Evolutionary conservation across 2,888 invertebrate species (phyloP).

Genomic region (Gari tellinella): DNA sequence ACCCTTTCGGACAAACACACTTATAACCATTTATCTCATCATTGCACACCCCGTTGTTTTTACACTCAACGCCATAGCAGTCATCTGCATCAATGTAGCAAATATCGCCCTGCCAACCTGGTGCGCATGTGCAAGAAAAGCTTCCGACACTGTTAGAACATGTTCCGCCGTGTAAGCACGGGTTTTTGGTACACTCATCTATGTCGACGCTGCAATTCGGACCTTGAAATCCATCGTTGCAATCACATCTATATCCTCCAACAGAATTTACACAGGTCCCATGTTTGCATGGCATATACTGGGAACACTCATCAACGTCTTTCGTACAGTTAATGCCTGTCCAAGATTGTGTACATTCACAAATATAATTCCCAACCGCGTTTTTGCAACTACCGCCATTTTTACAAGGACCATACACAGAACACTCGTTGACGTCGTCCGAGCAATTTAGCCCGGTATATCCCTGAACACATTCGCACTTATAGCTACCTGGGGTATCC

Average conservation of each 20-base stretch:
- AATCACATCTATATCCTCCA: slow-evolving; percentile 25
- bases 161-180: no score
- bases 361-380: slow-evolving; percentile 29
- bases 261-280: slow-evolving; percentile 14
- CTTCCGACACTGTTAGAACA: no score
- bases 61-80: background rate
- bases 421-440: slow-evolving; percentile 15
- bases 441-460: slow-evolving; percentile 43
- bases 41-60: background rate
- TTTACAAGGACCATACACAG: slow-evolving; percentile 36
- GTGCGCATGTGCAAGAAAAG: background rate
- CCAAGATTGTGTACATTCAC: slow-evolving; percentile 23
- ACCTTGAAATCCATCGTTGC: slow-evolving; percentile 16
- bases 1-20: no score
- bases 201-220: slow-evolving; percentile 12
- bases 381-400: slow-evolving; percentile 52
- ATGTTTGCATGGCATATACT: slow-evolving; percentile 9
- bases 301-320: slow-evolving; percentile 27
- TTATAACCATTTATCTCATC: no score
- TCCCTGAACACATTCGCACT: slow-evolving; percentile 33
- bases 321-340: slow-evolving; percentile 16
- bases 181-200: slow-evolving; percentile 7
- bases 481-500: slow-evolving; percentile 23
- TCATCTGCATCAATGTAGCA: slow-evolving; percentile 2
- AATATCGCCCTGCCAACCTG: background rate